These are phyloP conservation scores for Hedya salicella DNA, from an alignment of 2,888 invertebrate genomes.

Conservation along the genomic window DNA sequence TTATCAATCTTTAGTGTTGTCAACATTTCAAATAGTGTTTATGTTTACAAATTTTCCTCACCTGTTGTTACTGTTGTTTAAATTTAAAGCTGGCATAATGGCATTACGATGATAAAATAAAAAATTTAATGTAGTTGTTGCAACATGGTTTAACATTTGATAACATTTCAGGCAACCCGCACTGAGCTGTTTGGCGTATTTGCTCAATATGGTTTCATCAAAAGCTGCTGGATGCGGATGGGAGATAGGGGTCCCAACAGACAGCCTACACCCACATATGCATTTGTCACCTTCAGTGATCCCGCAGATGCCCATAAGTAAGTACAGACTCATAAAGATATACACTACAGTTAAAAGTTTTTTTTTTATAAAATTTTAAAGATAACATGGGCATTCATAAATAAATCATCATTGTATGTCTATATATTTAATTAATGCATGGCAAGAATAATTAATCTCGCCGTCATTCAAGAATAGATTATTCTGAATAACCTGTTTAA, in stretches of 20 bases:
- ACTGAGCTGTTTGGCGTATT: slow-evolving; percentile 82
- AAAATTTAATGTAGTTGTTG: too few species aligned
- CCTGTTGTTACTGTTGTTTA: background rate
- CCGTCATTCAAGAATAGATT: too few species aligned
- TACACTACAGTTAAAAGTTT: too few species aligned
- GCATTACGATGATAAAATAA: too few species aligned
- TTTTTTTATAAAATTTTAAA: too few species aligned
- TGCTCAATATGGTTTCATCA: slow-evolving; percentile 83
- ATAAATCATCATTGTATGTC: too few species aligned
- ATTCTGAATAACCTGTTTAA: too few species aligned
- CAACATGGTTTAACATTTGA: background rate
- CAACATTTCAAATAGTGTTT: slow-evolving; percentile 19
- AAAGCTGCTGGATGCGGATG: slow-evolving; percentile 83
- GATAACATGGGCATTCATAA: too few species aligned
- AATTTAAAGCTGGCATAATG: background rate
- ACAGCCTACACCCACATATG: slow-evolving; percentile 74
- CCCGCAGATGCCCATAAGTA: slow-evolving; percentile 83
- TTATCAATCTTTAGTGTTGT: slow-evolving; percentile 21
- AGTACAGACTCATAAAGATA: slow-evolving; percentile 46
- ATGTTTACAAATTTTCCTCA: slow-evolving; percentile 14
- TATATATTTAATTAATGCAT: too few species aligned
- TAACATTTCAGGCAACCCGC: slow-evolving; percentile 83
- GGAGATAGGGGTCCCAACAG: slow-evolving; percentile 69
- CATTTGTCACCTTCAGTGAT: slow-evolving; percentile 84
- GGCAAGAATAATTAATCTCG: too few species aligned